Evolutionary conservation across 2,797 vertebrate species (phyloP), one percentile per base, ranked within the genome.

Genomic region (Gymnodraco acuticeps): DNA sequence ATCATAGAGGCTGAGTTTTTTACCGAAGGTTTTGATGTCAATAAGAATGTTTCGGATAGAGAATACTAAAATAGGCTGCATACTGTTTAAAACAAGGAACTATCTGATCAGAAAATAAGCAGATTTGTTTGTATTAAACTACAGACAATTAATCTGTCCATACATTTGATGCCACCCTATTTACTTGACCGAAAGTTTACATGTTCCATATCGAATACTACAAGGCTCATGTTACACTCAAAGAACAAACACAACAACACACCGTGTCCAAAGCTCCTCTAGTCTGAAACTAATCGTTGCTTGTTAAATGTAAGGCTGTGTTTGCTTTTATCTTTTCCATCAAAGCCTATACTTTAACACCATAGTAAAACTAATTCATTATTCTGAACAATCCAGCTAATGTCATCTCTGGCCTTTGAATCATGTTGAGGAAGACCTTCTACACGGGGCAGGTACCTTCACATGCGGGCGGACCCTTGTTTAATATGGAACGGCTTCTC

Each of bases 401-500:
- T 79, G 71, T 61, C 64, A 38, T 33, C 70, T 64, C 47, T 66
- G 62, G 55, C 61, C 64, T 74, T 79, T 75, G 73, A 70, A 33
- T 69, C 53, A 5, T 43, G 51, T 23, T 9, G 31, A 33, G 60
- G 68, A 66, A 61, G 70, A 43, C 52, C 27, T 54, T 63, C 19
- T 38, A 56, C 45, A 46, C 10, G 2, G 58, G 56, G 41, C 75
- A 75, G 79, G 72, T 69, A 50, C 47, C 42, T 0, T 56, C 61
- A 41, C n/a, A 3, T 75, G 65, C 33, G 17, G 55, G 4, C 12
- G 50, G 62, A 81, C 83, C 71, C 78, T 20, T 70, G 68, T 83
- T 86, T 80, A 80, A 85, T 77, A 81, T 72, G 52, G 64, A 81
- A 64, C 53, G 64, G 73, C 79, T 31, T 78, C 64, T 80, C 54